These are phyloP conservation scores for Papilio xuthus DNA, from an alignment of 1,140 invertebrate genomes.

Conservation along the genomic window DNA sequence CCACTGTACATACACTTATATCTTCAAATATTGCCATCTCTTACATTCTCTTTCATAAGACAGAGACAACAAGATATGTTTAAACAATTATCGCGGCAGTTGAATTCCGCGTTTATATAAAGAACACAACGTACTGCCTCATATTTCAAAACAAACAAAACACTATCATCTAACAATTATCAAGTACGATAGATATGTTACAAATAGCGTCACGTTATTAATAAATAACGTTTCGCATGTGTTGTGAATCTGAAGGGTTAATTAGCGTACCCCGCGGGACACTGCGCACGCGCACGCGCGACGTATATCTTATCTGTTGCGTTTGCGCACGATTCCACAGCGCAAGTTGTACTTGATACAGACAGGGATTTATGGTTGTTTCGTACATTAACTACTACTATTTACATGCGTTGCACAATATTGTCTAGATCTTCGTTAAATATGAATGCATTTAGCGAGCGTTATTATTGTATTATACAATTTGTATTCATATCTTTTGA, in stretches of 20 bases:
- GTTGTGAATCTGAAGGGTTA: slow-evolving; percentile 73
- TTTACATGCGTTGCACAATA: slow-evolving; percentile 24
- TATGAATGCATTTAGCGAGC: neutral
- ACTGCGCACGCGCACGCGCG: slow-evolving; percentile 63
- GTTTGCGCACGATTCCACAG: slow-evolving; percentile 58
- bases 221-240: slow-evolving; percentile 64
- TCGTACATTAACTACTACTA: neutral
- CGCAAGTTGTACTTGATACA: slow-evolving; percentile 45
- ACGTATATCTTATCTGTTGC: slow-evolving; percentile 69
- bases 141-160: slow-evolving; percentile 11
- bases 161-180: slow-evolving; percentile 23
- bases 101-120: too few relatives aligned
- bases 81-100: too few relatives aligned
- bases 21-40: too few relatives aligned
- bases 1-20: too few relatives aligned
- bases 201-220: slow-evolving; percentile 55
- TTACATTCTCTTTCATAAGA: too few relatives aligned
- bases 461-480: neutral
- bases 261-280: slow-evolving; percentile 72
- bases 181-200: slow-evolving; percentile 39
- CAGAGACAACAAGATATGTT: too few relatives aligned
- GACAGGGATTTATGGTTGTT: slow-evolving; percentile 27
- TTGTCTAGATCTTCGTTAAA: slow-evolving; percentile 5
- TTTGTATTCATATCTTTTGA: neutral
- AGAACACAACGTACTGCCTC: neutral